Evolutionary conservation across 1,140 invertebrate genomes (phyloP).

Genomic region (Homarus americanus): DNA sequence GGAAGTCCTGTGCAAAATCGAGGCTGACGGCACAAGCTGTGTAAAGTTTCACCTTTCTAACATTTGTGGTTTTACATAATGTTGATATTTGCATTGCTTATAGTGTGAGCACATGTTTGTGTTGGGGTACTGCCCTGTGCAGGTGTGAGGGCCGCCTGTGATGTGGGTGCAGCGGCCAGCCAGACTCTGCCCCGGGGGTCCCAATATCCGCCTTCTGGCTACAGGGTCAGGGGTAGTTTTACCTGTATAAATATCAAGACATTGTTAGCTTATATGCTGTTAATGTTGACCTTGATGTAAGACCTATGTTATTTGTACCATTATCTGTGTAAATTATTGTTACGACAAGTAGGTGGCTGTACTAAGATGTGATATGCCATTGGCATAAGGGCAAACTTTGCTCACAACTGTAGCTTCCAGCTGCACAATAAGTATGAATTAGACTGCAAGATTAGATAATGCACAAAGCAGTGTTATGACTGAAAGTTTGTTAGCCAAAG

Average conservation of each 20-base stretch:
- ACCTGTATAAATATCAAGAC: slow-evolving; percentile 73
- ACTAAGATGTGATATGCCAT: slow-evolving; percentile 73
- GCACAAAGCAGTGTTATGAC: slow-evolving; percentile 72
- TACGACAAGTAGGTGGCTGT: slow-evolving; percentile 72
- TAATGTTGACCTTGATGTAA: slow-evolving; percentile 73
- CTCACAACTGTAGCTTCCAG: slow-evolving; percentile 72
- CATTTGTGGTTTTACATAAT: slow-evolving; percentile 72
- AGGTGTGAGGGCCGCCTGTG: slow-evolving; percentile 51
- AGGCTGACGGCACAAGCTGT: slow-evolving; percentile 70
- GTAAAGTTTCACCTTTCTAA: slow-evolving; percentile 71
- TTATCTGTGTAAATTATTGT: slow-evolving; percentile 73
- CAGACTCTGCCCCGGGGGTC: slow-evolving; percentile 68
- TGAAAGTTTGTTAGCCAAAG: slow-evolving; percentile 72
- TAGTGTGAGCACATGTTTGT: slow-evolving; percentile 71
- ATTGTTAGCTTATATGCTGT: slow-evolving; percentile 74
- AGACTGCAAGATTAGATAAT: slow-evolving; percentile 71
- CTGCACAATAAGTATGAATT: slow-evolving; percentile 73
- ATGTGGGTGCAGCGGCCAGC: slow-evolving; percentile 39
- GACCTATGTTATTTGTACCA: slow-evolving; percentile 72
- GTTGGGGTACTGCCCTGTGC: slow-evolving; percentile 47
- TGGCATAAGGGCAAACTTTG: slow-evolving; percentile 72
- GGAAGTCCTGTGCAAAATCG: slow-evolving; percentile 64
- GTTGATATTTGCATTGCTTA: slow-evolving; percentile 73
- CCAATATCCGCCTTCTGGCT: slow-evolving; percentile 71
- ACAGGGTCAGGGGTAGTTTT: slow-evolving; percentile 72